Percentiles rank a stretch among this genome's conserved stretches.
Evolutionary conservation across 2,113 vertebrate genomes (phyloP).

Genomic region (Oryzias woworae): DNA sequence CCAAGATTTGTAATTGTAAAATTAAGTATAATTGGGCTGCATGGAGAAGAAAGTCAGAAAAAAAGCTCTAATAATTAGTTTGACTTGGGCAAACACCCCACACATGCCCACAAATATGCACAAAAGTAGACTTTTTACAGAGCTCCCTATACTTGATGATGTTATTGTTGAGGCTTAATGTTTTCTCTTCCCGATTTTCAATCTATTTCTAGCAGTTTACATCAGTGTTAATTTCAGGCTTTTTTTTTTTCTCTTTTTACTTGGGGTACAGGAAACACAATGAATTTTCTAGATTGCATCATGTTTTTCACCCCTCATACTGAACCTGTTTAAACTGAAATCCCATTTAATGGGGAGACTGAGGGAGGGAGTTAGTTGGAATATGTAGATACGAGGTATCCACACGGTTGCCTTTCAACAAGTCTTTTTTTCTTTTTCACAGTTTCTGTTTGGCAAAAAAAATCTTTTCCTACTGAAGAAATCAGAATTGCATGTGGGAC

Average conservation of each 20-base stretch:
- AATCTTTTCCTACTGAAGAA: conserved; percentile 48
- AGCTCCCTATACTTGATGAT: conserved; percentile 54
- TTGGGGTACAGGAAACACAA: conserved; percentile 16
- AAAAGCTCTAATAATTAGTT: conserved; percentile 73
- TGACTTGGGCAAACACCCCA: conserved; percentile 47
- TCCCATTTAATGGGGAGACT: conserved; percentile 47
- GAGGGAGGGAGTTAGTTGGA: conserved; percentile 17
- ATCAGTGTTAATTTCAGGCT: conserved; percentile 50
- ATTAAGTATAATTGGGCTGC: conserved; percentile 74
- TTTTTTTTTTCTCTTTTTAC: conserved; percentile 23
- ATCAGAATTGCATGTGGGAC: conserved; percentile 72
- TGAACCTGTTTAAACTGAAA: conserved; percentile 52
- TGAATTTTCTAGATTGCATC: conserved; percentile 57
- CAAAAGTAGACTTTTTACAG: conserved; percentile 32
- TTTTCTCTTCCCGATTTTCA: conserved; percentile 48
- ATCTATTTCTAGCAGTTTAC: conserved; percentile 67
- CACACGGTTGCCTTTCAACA: conserved; percentile 72
- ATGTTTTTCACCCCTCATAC: conserved; percentile 28
- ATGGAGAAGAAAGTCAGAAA: conserved; percentile 64
- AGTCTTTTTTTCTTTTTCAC: conserved; percentile 63
- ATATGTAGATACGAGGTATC: conserved; percentile 60
- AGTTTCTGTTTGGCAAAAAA: conserved; percentile 46
- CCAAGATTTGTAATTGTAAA: conserved; percentile 69
- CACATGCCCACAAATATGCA: conserved; percentile 22
- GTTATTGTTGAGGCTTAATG: conserved; percentile 63